Percentiles rank a stretch among this genome's conserved stretches.
Conservation (phyloP, 2,797 vertebrate species). For the Falco columbarius region DNA sequence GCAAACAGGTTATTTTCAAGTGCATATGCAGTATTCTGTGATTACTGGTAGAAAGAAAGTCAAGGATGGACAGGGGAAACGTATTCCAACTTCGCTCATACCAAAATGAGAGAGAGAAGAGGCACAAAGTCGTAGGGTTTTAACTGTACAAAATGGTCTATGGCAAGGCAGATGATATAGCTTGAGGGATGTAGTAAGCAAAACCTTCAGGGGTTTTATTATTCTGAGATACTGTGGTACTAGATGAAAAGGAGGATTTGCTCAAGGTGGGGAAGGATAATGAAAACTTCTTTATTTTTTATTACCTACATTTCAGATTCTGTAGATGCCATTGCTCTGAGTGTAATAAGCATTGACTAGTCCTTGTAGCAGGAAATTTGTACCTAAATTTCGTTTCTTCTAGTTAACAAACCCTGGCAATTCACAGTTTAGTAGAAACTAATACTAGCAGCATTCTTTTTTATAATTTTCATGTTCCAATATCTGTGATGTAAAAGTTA, state of each 20-base stretch:
- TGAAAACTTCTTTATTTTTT: neutral
- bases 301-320: neutral
- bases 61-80: neutral
- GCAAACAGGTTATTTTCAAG: neutral
- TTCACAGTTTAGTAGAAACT: neutral
- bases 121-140: neutral
- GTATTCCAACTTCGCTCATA: neutral
- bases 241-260: neutral
- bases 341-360: neutral
- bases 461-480: neutral
- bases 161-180: neutral
- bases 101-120: neutral
- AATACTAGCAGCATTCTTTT: neutral
- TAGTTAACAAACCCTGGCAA: neutral
- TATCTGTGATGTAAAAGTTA: conserved; percentile 9
- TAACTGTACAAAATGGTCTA: neutral
- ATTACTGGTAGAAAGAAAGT: neutral
- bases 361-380: neutral
- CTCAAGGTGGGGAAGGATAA: neutral
- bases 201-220: neutral
- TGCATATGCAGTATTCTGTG: neutral
- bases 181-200: neutral
- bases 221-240: neutral
- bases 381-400: neutral
- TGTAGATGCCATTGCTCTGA: neutral